phyloP scores from a whole-genome alignment of 2,113 vertebrate species.

The Otolemur garnettii region DNA sequence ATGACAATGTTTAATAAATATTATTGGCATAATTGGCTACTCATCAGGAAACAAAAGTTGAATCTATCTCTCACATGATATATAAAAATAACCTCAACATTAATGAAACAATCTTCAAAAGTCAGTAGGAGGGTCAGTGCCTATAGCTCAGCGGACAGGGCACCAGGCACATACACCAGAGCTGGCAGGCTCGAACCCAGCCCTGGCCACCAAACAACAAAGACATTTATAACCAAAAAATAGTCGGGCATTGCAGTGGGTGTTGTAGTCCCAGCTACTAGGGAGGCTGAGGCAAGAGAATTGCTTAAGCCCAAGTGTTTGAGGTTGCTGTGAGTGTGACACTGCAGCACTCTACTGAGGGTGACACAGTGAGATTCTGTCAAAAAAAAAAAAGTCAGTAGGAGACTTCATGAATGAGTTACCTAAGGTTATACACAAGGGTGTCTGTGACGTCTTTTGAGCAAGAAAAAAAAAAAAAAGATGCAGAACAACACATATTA shows the following conservation, averaged over 20 bases:
- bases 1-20: background rate
- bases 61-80: background rate
- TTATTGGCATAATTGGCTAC: background rate
- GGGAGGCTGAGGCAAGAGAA: too few species aligned
- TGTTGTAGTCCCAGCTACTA: too few species aligned
- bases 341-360: too few species aligned
- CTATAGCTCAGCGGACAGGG: too few species aligned
- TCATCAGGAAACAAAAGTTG: background rate
- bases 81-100: background rate
- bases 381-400: background rate
- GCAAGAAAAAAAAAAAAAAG: slow-evolving; percentile 24
- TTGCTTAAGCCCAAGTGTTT: too few species aligned
- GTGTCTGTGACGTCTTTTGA: background rate
- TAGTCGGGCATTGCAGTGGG: too few species aligned
- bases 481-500: background rate
- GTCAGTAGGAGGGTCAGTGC: background rate
- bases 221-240: too few species aligned
- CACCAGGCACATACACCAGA: too few species aligned
- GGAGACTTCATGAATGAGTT: background rate
- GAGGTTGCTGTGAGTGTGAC: too few species aligned
- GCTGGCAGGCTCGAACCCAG: too few species aligned
- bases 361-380: too few species aligned
- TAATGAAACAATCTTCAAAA: background rate
- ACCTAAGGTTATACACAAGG: background rate
- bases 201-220: too few species aligned